These are phyloP conservation scores for Cistogaster globosa DNA, from an alignment of 2,888 invertebrate species.

Conservation along the genomic window DNA sequence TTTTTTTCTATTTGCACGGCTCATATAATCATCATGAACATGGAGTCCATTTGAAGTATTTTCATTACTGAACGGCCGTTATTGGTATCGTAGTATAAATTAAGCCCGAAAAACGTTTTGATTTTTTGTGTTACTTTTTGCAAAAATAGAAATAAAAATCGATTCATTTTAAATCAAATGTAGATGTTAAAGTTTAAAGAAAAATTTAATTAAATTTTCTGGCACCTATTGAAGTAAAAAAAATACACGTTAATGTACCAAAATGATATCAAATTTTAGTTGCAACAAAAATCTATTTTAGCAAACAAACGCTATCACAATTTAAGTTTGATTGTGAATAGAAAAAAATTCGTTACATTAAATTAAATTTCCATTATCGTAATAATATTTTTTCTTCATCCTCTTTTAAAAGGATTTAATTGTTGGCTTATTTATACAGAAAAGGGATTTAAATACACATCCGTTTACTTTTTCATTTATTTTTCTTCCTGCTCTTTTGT, in stretches of 20 bases:
- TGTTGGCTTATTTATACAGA: conserved; percentile 50
- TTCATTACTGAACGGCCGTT: no score
- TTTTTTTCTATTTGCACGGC: conserved; percentile 3
- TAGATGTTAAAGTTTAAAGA: conserved; percentile 23
- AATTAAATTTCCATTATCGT: conserved; percentile 56
- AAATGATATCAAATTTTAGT: conserved; percentile 2
- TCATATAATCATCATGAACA: no score
- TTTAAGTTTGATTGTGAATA: background rate
- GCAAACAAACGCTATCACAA: background rate
- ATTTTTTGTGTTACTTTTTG: no score
- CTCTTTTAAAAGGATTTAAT: conserved; percentile 48
- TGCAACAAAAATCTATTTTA: conserved; percentile 5
- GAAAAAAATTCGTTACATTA: conserved; percentile 9
- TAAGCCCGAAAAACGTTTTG: no score
- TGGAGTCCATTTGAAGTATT: background rate
- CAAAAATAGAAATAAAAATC: no score
- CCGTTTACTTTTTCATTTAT: background rate
- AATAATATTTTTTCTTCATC: conserved; percentile 20
- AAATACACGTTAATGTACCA: no score
- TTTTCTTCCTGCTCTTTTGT: background rate
- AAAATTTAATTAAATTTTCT: conserved; percentile 57
- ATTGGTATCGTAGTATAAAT: no score
- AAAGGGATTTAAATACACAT: conserved; percentile 48
- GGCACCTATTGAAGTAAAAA: conserved; percentile 2
- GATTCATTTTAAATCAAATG: conserved; percentile 8